Evolutionary conservation across 1,140 invertebrate species (phyloP), one percentile per base, ranked within the genome.

Genomic region (Capitella teleta): DNA sequence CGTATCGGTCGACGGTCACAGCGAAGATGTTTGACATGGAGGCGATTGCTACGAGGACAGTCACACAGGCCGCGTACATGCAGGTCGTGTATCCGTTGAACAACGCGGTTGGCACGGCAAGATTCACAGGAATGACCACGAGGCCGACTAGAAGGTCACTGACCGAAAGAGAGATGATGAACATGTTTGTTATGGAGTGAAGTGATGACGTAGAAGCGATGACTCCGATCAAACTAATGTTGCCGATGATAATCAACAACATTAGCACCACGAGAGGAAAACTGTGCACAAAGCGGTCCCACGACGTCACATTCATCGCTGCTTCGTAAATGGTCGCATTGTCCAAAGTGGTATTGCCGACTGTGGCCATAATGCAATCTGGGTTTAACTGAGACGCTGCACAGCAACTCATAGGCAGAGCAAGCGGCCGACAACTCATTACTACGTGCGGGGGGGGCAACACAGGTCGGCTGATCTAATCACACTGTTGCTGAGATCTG

Each of bases 1-100:
- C 90, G 67, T 90, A 92, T 34, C 88, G 78, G 74, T 93, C 88
- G 49, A 91, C 80, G 21, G 86, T 87, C 3, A 93, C 87, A 2
- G 87, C 88, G 1, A 93, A 84, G 88, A 47, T 19, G 19, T 21
- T 24, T 10, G 26, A 16, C n/a, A 47, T 47, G 45, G 45, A 47
- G 5, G 38, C 87, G 28, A 87, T 92, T 61, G 88, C 92, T 24
- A 92, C 74, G 30, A 91, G 84, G 46, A 92, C 79, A 51, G 92
- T 74, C 28, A 90, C 70, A 0, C 86, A 90, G 4, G 87, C 79
- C 12, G 86, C 87, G 64, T 89, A 86, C 25, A 91, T 73, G 67
- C 87, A 91, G 14, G 28, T 30, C 34, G 25, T 25, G 66, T 87
- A 73, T 63, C 87, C 82, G 24, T 73, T 78, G 1, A 87, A 87